Evolutionary conservation across 2,888 invertebrate genomes (phyloP), one percentile per base, ranked within the genome.

Genomic region (Lacanobia wlatinum): DNA sequence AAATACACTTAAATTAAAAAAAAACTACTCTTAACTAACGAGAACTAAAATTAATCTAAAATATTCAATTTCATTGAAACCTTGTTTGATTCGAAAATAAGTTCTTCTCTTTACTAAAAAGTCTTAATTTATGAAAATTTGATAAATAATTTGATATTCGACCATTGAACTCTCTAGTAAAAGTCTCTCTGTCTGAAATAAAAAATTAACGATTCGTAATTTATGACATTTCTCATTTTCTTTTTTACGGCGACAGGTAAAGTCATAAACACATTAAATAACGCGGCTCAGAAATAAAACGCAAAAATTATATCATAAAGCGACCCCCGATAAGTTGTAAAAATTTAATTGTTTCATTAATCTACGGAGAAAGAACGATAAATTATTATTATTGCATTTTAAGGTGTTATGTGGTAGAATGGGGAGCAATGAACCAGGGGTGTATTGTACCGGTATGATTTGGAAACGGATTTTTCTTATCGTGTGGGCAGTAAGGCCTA

Each of bases 271-370:
- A 73, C 82, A 78, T 85, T 81, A 80, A 88, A 83, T 84, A 81
- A 77, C 82, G 77, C 82, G 71, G 56, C 70, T 67, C 58, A 63
- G 81, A 76, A 83, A 86, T 84, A 83, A 87, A 85, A 82, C 68
- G 77, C 53, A 67, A 64, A 81, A 82, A 82, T 76, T 68, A 68
- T 73, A 69, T 58, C 78, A 76, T 88, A 78, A 84, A 86, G 52
- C 55, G 62, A 52, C 60, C 65, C 23, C 12, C 21, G 70, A 58
- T 70, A 72, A 73, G 82, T 73, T 70, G 52, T 85, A 84, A 85
- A 85, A 83, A 68, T 21, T 56, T 82, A 76, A 85, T 82, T 73
- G 75, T 80, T 80, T 75, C 75, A 75, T 73, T 83, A 83, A 75
- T 76, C 55, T 69, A 14, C 28, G 4, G 50, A 53, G 40, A 56